Evolutionary conservation across 1,140 invertebrate genomes (phyloP), one percentile per base, ranked within the genome.

Genomic region (Drosophila rufa): DNA sequence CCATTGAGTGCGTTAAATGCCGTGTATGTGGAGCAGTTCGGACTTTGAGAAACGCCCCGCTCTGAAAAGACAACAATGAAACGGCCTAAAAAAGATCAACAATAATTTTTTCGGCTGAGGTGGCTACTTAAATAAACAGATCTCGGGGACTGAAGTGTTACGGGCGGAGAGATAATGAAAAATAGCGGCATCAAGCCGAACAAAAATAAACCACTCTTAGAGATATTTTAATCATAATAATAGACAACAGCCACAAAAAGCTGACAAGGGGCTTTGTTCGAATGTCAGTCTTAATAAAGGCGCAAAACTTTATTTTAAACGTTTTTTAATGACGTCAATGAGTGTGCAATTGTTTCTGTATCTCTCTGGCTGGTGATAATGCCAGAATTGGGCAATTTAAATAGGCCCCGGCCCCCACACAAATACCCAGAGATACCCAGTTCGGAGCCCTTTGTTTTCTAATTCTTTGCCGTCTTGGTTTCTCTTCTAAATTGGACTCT

Each of bases 211-310:
- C 85, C 78, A 80, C 71, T 79, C 77, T 78, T 66, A 61, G 62
- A 84, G 84, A 87, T 87, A 87, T 87, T 87, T 87, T 90, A 87
- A 90, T 90, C 85, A 90, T 90, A 90, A 90, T 82, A 90, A 82
- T 79, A 90, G 70, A 85, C 81, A 90, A 85, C 67, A 58, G 79
- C 53, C 70, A 81, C 82, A 86, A 76, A 78, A 79, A 86, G 71
- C 85, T 91, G 85, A 90, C 86, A 90, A 90, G 82, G 79, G 85
- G 46, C 85, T 80, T 90, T 86, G 87, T 89, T 75, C 80, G 70
- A 90, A 77, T 90, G 85, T 91, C 85, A 90, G 81, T 74, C 75
- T 85, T 91, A 90, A 90, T 90, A 90, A 90, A 90, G 87, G 85
- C 85, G 85, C 85, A 90, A 90, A 90, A 90, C 75, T 90, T 76